A percentile compares a stretch with the other conserved stretches of the same genome.
phyloP scores from a whole-genome alignment of 2,888 invertebrate species.

The Panorpa germanica region DNA sequence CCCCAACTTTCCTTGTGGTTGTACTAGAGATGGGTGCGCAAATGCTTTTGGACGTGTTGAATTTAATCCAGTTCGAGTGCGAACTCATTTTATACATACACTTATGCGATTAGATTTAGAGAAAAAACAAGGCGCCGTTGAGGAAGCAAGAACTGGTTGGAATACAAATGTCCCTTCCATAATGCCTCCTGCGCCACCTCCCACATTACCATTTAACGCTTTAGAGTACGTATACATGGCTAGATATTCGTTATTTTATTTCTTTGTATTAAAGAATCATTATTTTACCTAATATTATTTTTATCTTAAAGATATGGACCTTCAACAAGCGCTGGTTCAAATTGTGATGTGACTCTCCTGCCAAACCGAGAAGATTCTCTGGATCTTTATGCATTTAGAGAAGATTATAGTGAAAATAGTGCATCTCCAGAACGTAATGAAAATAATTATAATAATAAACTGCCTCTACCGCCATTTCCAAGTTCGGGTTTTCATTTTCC shows the following conservation, averaged over 20 bases:
- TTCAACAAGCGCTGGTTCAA: no score
- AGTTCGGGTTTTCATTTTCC: slow-evolving; percentile 20
- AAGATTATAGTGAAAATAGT: slow-evolving; percentile 38
- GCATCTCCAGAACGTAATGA: slow-evolving; percentile 31
- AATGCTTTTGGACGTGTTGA: slow-evolving; percentile 87
- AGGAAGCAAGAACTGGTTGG: slow-evolving; percentile 9
- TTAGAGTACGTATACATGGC: no score
- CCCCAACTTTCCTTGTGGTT: slow-evolving; percentile 91
- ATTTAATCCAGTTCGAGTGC: slow-evolving; percentile 87
- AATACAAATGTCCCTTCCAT: background rate
- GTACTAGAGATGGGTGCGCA: slow-evolving; percentile 82
- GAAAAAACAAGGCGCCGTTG: slow-evolving; percentile 47
- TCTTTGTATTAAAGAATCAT: no score
- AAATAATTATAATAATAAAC: slow-evolving; percentile 24
- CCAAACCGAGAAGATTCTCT: slow-evolving; percentile 34
- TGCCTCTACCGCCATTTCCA: slow-evolving; percentile 22
- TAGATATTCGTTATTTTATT: no score
- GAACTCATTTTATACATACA: slow-evolving; percentile 94
- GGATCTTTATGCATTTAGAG: slow-evolving; percentile 37
- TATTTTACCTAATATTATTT: no score
- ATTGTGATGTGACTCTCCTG: no score
- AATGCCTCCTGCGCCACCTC: background rate
- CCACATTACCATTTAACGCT: slow-evolving; percentile 13
- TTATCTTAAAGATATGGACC: no score
- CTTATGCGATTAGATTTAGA: slow-evolving; percentile 83